Evolutionary conservation across 2,113 vertebrate species (phyloP), one percentile per base, ranked within the genome.

Genomic region (Trichomycterus rosablanca): DNA sequence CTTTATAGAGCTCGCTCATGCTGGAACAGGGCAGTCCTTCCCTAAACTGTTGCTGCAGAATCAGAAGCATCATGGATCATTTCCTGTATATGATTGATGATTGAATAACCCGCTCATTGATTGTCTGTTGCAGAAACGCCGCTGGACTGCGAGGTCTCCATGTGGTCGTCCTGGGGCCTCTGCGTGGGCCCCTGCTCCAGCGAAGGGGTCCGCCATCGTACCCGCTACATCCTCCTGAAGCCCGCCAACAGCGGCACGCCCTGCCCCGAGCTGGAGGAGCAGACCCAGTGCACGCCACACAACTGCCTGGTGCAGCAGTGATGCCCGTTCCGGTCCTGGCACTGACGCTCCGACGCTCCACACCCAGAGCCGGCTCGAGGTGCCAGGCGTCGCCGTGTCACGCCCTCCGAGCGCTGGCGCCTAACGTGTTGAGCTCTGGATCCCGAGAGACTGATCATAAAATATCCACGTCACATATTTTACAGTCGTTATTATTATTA

Each of bases 81-180:
- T n/a, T n/a, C n/a, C n/a, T n/a, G n/a, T n/a, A n/a, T n/a, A n/a
- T n/a, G n/a, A n/a, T n/a, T n/a, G n/a, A n/a, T n/a, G n/a, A n/a
- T n/a, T n/a, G n/a, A n/a, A n/a, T n/a, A n/a, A n/a, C n/a, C n/a
- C n/a, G n/a, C n/a, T n/a, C n/a, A n/a, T n/a, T n/a, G n/a, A n/a
- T n/a, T n/a, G n/a, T n/a, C n/a, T n/a, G 2, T 67, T 56, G 7
- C 77, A 89, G 87, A 62, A 15, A 89, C 87, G 2, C 88, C 88
- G 2, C 67, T 89, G 66, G 88, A 89, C 80, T 89, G 88, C 51
- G 84, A 87, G 67, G 86, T 89, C 48, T 86, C 88, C 5, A 70
- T 81, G 50, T 89, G 88, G 88, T 89, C 88, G 0, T 84, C 87
- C 53, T 89, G 88, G 88, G 87, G 88, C 37, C 72, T 88, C 68